Conservation (phyloP, 2,888 invertebrate genomes). For the Agriopis aurantiaria region DNA sequence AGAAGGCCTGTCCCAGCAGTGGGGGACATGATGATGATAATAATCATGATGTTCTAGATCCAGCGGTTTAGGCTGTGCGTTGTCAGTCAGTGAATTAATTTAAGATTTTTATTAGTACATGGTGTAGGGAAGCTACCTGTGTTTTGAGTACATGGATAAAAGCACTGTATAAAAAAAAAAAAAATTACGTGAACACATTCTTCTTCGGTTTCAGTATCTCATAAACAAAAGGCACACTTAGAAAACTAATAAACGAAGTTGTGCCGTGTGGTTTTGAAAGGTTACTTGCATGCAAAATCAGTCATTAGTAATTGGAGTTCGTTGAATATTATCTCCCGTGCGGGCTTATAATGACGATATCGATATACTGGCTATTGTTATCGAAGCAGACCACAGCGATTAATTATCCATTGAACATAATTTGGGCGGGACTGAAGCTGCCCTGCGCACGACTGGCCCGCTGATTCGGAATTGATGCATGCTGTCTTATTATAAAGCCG, state of each 20-base stretch:
- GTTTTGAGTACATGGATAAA: too few species aligned
- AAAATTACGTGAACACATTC: not conserved
- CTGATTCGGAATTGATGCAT: constrained; percentile 66
- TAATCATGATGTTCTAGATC: too few species aligned
- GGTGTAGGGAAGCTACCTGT: too few species aligned
- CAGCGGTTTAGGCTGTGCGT: too few species aligned
- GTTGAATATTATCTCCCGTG: constrained; percentile 44
- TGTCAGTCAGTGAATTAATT: too few species aligned
- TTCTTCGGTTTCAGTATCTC: not conserved
- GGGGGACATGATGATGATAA: too few species aligned
- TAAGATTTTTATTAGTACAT: too few species aligned
- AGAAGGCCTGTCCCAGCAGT: too few species aligned
- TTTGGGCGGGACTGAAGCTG: constrained; percentile 76
- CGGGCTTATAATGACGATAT: constrained; percentile 72
- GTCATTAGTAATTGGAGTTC: constrained; percentile 40
- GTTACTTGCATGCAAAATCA: constrained; percentile 2
- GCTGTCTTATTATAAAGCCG: constrained; percentile 54
- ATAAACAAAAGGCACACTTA: not conserved
- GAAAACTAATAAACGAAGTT: not conserved
- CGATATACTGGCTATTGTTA: constrained; percentile 75
- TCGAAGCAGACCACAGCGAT: constrained; percentile 77
- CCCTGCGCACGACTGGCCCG: constrained; percentile 66
- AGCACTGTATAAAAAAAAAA: not conserved
- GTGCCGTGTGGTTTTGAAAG: constrained; percentile 7
- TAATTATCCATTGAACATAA: constrained; percentile 86